A percentile compares a stretch with the other conserved stretches of the same genome.
phyloP scores from a whole-genome alignment of 2,113 vertebrate genomes.

The Pholis gunnellus region DNA sequence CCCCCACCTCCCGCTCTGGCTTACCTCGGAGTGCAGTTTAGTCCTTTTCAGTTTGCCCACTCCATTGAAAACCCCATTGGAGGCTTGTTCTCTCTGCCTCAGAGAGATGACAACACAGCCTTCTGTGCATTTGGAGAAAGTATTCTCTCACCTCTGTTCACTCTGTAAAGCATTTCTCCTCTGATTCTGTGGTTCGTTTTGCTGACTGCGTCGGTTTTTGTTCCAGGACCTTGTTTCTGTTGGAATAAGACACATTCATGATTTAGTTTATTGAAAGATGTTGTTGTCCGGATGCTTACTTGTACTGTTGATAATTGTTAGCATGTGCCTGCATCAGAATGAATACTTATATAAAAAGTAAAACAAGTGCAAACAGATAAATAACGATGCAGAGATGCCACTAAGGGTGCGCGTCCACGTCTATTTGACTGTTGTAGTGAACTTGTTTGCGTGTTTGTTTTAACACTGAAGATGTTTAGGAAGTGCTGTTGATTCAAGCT shows the following conservation, averaged over 20 bases:
- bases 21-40: slow-evolving; percentile 80
- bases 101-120: slow-evolving; percentile 66
- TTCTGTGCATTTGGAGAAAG: slow-evolving; percentile 57
- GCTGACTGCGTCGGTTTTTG: not conserved
- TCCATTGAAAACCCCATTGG: slow-evolving; percentile 83
- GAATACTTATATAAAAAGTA: not conserved
- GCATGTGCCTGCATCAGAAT: not conserved
- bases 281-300: not conserved
- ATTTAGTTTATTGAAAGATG: not conserved
- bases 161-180: slow-evolving; percentile 6
- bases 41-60: slow-evolving; percentile 84
- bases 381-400: not conserved
- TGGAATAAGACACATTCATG: not conserved
- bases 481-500: slow-evolving; percentile 81
- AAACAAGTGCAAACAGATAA: not conserved
- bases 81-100: slow-evolving; percentile 70
- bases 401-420: not conserved
- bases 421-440: slow-evolving; percentile 23
- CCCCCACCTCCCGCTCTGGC: slow-evolving; percentile 77
- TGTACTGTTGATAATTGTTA: not conserved
- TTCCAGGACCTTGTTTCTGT: not conserved
- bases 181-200: not conserved
- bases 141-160: slow-evolving; percentile 20
- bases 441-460: slow-evolving; percentile 84
- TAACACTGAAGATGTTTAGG: slow-evolving; percentile 79